Evolutionary conservation across 1,140 invertebrate species (phyloP).

Genomic region (Chrysomallon squamiferum): DNA sequence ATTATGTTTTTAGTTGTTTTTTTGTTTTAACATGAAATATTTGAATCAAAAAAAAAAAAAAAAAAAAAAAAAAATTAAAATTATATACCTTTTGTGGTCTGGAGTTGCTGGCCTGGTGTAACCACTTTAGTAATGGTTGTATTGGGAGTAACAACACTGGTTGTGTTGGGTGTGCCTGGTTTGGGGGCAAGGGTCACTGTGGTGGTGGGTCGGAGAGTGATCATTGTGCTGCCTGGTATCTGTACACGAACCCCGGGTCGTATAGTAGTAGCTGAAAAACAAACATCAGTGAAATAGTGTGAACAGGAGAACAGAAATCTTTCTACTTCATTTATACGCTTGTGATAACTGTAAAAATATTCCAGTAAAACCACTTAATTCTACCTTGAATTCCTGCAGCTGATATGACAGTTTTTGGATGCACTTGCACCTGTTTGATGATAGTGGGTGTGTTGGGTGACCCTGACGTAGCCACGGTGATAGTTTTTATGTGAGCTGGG

Average conservation of each 20-base stretch:
- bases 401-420: conserved; percentile 48
- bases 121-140: conserved; percentile 17
- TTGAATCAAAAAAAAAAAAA: neutral
- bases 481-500: conserved; percentile 27
- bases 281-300: too few relatives aligned
- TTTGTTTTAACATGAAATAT: neutral
- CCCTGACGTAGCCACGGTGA: conserved; percentile 30
- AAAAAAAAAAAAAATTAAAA: neutral
- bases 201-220: conserved; percentile 33
- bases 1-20: too few relatives aligned
- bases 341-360: too few relatives aligned
- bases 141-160: conserved; percentile 54
- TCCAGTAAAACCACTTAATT: too few relatives aligned
- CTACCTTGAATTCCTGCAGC: conserved; percentile 8
- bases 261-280: conserved; percentile 18
- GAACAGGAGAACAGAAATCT: too few relatives aligned
- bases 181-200: conserved; percentile 53
- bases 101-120: conserved; percentile 10
- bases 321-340: too few relatives aligned
- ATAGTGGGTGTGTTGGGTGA: conserved; percentile 41
- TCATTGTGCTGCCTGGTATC: conserved; percentile 38
- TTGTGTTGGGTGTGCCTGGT: conserved; percentile 52
- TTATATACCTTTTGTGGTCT: conserved; percentile 15
- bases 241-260: conserved; percentile 47
- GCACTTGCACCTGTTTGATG: conserved; percentile 43